phyloP scores from a whole-genome alignment of 1,140 invertebrate species.

The Drosophila mojavensis region DNA sequence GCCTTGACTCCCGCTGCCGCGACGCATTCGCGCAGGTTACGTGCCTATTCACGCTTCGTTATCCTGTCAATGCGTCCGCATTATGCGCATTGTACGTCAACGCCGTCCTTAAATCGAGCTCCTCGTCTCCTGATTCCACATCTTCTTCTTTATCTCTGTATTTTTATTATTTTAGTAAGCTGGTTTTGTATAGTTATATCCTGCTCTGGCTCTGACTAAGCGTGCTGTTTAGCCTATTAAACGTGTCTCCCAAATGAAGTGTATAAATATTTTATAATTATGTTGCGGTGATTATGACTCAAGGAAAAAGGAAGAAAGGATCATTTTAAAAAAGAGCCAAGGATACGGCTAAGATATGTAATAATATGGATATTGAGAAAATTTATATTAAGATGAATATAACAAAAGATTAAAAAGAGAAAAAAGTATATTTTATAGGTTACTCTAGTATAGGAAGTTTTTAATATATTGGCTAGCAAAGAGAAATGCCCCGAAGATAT shows the following conservation, averaged over 20 bases:
- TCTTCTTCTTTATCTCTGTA: conserved; percentile 4
- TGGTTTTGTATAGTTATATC: conserved; percentile 55
- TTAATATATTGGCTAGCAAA: too few relatives aligned
- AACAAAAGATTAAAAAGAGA: too few relatives aligned
- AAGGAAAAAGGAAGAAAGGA: not conserved
- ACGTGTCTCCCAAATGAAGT: conserved; percentile 66
- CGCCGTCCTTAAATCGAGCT: conserved; percentile 24
- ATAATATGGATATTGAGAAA: too few relatives aligned
- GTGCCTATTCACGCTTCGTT: conserved; percentile 82
- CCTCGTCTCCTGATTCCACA: not conserved
- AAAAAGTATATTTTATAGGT: too few relatives aligned
- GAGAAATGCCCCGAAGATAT: too few relatives aligned
- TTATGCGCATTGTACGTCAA: conserved; percentile 64
- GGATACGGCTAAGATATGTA: too few relatives aligned
- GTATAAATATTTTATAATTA: conserved; percentile 67
- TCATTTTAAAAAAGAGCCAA: too few relatives aligned
- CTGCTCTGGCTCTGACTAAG: conserved; percentile 42
- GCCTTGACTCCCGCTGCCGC: conserved; percentile 53
- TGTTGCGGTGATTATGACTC: conserved; percentile 51
- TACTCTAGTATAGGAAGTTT: too few relatives aligned
- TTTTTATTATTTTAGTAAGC: conserved; percentile 50
- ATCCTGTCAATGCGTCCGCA: conserved; percentile 75
- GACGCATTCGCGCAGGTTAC: conserved; percentile 64
- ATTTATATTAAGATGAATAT: too few relatives aligned
- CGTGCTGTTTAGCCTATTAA: conserved; percentile 74